These are phyloP conservation scores for Rhinolophus ferrumequinum DNA, from an alignment of 2,113 vertebrate genomes.

Conservation along the genomic window DNA sequence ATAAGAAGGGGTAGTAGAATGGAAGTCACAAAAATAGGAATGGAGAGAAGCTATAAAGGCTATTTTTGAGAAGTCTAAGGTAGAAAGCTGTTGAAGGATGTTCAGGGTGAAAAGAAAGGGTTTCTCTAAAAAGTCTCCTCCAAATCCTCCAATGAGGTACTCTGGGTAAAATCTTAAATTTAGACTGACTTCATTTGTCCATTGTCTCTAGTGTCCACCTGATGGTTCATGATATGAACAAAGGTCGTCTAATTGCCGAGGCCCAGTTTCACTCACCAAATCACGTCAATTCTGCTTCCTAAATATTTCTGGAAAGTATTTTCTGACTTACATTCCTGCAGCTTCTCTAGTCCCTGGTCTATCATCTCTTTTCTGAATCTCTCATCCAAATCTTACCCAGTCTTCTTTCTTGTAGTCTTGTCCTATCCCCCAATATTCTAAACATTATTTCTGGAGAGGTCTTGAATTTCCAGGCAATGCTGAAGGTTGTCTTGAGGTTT, in stretches of 20 bases:
- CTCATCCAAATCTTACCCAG: background rate
- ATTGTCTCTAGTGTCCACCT: background rate
- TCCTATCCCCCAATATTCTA: background rate
- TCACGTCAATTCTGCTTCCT: background rate
- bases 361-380: background rate
- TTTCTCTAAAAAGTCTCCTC: background rate
- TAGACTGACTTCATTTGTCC: background rate
- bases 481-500: background rate
- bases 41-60: background rate
- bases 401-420: background rate
- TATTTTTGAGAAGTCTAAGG: constrained; percentile 5
- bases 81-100: background rate
- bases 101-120: background rate
- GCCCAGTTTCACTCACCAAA: background rate
- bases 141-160: background rate
- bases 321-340: background rate
- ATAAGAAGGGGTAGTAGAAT: background rate
- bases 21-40: background rate
- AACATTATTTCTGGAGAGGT: background rate
- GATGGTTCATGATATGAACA: background rate
- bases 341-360: background rate
- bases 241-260: background rate
- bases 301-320: background rate
- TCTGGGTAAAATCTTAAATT: background rate
- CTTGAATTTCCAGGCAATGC: constrained; percentile 15